Conservation (phyloP, 2,113 vertebrate genomes). For the Odocoileus hemionus region DNA sequence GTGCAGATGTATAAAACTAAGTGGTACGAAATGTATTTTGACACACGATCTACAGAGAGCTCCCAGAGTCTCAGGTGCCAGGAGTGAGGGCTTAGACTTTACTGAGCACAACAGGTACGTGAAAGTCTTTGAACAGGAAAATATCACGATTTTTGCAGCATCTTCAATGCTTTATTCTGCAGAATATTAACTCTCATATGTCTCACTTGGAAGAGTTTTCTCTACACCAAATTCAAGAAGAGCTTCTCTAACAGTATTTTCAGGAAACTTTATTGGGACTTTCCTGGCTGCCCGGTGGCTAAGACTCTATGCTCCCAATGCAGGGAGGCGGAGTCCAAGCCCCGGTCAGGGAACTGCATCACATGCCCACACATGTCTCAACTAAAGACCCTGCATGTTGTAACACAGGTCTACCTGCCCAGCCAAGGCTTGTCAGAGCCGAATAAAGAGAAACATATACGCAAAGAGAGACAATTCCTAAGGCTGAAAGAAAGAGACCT, state of each 20-base stretch:
- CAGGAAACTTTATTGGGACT: background rate
- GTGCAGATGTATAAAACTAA: background rate
- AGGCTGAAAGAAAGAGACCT: background rate
- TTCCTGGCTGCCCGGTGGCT: background rate
- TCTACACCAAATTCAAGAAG: background rate
- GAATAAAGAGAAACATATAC: background rate
- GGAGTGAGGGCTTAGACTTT: background rate
- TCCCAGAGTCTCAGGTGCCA: background rate
- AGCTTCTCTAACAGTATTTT: background rate
- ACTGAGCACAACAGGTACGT: background rate
- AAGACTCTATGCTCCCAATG: background rate
- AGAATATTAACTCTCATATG: background rate
- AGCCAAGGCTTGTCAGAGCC: background rate
- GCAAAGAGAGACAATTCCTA: background rate
- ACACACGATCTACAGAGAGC: background rate
- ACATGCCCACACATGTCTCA: background rate
- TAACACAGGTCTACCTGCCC: background rate
- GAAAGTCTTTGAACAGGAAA: background rate
- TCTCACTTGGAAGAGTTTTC: background rate
- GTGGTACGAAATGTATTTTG: background rate
- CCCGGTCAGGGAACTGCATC: background rate
- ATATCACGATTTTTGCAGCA: background rate
- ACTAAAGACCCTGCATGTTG: background rate
- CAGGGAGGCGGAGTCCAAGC: background rate
- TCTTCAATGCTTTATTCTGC: background rate